phyloP scores from a whole-genome alignment of 37 sponge, comb jelly and placozoan genomes.

The Cladorhizidae sp. region DNA sequence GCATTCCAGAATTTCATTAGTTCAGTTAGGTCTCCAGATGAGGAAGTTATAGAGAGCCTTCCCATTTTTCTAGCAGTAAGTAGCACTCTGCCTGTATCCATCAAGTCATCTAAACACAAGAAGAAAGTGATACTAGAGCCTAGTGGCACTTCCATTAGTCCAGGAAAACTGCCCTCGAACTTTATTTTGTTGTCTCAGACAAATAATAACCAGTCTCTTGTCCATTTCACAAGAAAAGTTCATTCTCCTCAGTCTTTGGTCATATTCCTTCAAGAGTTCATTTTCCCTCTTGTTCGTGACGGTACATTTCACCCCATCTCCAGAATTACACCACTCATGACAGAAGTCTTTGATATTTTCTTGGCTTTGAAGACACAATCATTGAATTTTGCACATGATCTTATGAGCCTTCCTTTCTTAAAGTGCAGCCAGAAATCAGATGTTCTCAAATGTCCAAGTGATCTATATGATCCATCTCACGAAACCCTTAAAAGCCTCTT shows the following conservation, averaged over 20 bases:
- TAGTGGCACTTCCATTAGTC: background rate
- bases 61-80: background rate
- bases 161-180: background rate
- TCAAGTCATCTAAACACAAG: background rate
- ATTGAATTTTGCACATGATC: background rate
- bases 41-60: background rate
- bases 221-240: background rate
- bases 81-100: background rate
- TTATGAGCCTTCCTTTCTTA: background rate
- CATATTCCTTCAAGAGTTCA: background rate
- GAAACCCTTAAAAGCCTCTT: background rate
- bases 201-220: background rate
- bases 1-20: background rate
- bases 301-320: background rate
- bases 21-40: background rate
- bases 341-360: background rate
- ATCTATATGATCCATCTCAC: slow-evolving; percentile 30
- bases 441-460: background rate
- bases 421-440: background rate
- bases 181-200: background rate
- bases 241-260: background rate
- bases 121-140: background rate
- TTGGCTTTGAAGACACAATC: background rate
- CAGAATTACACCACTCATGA: background rate
- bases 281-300: background rate